Evolutionary conservation across 2,113 vertebrate genomes (phyloP).

Genomic region (Channa argus): DNA sequence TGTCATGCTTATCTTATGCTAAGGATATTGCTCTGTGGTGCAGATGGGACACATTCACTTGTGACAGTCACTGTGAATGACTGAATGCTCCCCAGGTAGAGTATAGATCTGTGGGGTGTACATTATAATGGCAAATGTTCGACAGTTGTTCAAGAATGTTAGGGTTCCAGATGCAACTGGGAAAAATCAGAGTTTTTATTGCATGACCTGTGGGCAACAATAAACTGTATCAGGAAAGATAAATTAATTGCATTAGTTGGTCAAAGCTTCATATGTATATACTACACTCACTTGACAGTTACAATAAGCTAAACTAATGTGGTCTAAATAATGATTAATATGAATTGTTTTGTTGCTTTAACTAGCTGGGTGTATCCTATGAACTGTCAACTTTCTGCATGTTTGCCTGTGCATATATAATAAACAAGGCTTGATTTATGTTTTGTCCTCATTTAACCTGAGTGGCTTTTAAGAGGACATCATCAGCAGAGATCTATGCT

Average conservation of each 20-base stretch:
- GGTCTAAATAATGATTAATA: too few species aligned
- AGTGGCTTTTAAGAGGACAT: conserved; percentile 71
- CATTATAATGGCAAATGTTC: conserved; percentile 24
- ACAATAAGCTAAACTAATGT: not conserved
- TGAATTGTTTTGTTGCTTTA: too few species aligned
- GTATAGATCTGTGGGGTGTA: conserved; percentile 17
- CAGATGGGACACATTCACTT: conserved; percentile 45
- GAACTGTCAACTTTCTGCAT: not conserved
- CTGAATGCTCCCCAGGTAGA: conserved; percentile 33
- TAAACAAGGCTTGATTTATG: conserved; percentile 42
- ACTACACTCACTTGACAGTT: too few species aligned
- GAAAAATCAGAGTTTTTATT: conserved; percentile 15
- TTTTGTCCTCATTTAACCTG: conserved; percentile 52
- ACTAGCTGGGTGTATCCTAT: too few species aligned
- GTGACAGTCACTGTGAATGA: conserved; percentile 36
- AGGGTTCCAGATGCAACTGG: conserved; percentile 1
- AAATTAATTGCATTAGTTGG: not conserved
- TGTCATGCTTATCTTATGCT: conserved; percentile 57
- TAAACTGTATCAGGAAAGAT: not conserved
- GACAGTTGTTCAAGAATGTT: conserved; percentile 29
- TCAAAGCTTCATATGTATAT: not conserved
- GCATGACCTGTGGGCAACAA: not conserved
- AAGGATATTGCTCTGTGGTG: conserved; percentile 67
- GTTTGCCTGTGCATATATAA: conserved; percentile 4
- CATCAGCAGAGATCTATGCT: conserved; percentile 55